These are phyloP conservation scores for Myotis brandtii DNA, from an alignment of 2,113 vertebrate species.

Conservation along the genomic window DNA sequence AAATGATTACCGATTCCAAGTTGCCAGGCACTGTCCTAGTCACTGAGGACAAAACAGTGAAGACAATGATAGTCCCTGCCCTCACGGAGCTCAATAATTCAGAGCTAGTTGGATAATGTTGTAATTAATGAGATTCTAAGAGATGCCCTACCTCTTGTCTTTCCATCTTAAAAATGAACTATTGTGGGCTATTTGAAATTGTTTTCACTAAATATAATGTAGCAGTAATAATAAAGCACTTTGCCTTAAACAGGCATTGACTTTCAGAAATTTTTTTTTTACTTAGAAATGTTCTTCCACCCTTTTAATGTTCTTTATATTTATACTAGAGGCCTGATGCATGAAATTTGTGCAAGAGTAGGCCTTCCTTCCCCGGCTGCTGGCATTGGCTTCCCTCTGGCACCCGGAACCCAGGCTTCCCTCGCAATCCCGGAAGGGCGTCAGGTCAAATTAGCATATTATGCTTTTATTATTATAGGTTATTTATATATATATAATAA, in stretches of 20 bases:
- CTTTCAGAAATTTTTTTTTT: background rate
- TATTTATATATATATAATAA: background rate
- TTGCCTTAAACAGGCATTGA: background rate
- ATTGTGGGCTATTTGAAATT: background rate
- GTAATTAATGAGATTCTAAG: background rate
- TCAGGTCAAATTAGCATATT: no score
- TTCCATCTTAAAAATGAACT: background rate
- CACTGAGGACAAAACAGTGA: background rate
- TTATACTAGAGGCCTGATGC: background rate
- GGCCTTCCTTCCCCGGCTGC: no score
- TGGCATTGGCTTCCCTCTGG: no score
- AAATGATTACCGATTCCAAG: background rate
- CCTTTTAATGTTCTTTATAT: background rate
- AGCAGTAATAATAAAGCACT: background rate
- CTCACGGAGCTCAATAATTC: background rate
- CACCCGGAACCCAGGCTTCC: no score
- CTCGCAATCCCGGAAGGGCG: no score
- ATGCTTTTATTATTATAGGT: background rate
- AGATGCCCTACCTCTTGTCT: background rate
- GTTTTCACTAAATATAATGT: background rate
- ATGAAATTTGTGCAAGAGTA: no score
- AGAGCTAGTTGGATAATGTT: background rate
- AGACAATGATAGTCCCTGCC: background rate
- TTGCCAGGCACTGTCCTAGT: background rate
- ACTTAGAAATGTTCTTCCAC: constrained; percentile 18